Percentiles rank a stretch among this genome's conserved stretches.
phyloP scores from a whole-genome alignment of 2,888 invertebrate genomes.

The Stenodera caucasica region DNA sequence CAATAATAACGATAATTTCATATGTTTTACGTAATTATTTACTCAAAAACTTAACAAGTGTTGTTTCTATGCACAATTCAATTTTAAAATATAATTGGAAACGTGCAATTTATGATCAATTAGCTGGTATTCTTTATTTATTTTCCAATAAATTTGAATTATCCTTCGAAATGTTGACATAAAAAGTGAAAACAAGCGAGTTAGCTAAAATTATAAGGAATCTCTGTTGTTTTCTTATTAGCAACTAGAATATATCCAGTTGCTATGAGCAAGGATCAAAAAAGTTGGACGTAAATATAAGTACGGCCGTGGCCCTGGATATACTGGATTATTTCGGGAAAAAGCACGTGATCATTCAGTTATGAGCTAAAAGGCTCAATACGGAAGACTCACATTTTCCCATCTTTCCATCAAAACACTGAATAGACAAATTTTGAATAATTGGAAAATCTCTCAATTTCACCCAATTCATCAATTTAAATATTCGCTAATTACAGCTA shows the following conservation, averaged over 20 bases:
- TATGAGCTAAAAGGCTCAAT: constrained; percentile 25
- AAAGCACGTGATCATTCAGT: constrained; percentile 36
- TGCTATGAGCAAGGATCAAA: constrained; percentile 35
- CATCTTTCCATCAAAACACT: neutral
- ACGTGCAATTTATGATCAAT: too few relatives aligned
- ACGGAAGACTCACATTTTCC: neutral
- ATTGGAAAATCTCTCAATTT: neutral
- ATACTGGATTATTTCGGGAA: constrained; percentile 42
- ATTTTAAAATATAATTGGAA: neutral
- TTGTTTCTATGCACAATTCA: neutral
- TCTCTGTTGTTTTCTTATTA: neutral
- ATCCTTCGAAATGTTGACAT: neutral
- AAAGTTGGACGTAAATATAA: constrained; percentile 38
- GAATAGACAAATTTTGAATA: too few relatives aligned
- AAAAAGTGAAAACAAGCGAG: constrained; percentile 13
- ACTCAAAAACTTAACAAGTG: neutral
- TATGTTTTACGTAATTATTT: constrained; percentile 1
- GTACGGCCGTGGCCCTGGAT: constrained; percentile 46
- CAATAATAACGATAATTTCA: neutral
- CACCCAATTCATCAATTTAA: neutral
- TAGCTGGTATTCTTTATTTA: too few relatives aligned
- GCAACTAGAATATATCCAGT: constrained; percentile 28
- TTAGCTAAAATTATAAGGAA: neutral
- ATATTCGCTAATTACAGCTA: too few relatives aligned
- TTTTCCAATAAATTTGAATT: too few relatives aligned